These are phyloP conservation scores for Lymantria dispar DNA, from an alignment of 2,888 invertebrate genomes.

Conservation along the genomic window DNA sequence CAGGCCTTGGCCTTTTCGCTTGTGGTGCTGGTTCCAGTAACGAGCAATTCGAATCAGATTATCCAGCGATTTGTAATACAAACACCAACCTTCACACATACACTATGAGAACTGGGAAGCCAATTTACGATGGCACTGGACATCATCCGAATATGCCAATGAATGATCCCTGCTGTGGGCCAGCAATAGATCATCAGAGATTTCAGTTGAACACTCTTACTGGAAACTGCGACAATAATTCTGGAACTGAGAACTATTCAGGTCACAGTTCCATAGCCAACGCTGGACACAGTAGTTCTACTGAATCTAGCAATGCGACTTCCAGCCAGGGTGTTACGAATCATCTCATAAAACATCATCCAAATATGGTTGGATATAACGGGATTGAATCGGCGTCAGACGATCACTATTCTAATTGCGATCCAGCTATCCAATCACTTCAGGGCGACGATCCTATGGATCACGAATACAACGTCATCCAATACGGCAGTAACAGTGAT, in stretches of 20 bases:
- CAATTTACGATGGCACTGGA: conserved; percentile 86
- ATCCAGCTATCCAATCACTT: conserved; percentile 74
- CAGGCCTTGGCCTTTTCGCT: conserved; percentile 90
- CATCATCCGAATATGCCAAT: conserved; percentile 64
- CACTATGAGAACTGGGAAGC: conserved; percentile 89
- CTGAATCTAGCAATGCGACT: conserved; percentile 77
- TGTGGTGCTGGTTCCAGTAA: conserved; percentile 93
- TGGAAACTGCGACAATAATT: conserved; percentile 83
- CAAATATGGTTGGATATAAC: conserved; percentile 67
- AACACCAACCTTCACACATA: conserved; percentile 93
- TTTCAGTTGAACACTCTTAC: conserved; percentile 81
- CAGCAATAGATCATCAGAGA: conserved; percentile 69
- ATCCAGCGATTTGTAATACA: conserved; percentile 92
- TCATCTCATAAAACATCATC: conserved; percentile 77
- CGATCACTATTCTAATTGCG: conserved; percentile 79
- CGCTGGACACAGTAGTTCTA: conserved; percentile 78
- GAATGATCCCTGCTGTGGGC: conserved; percentile 63
- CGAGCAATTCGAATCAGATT: conserved; percentile 91
- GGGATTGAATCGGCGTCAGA: conserved; percentile 78
- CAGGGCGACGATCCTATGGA: conserved; percentile 77
- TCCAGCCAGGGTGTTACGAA: conserved; percentile 78
- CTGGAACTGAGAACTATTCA: conserved; percentile 84
- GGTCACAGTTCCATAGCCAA: conserved; percentile 83
- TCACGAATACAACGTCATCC: conserved; percentile 79
- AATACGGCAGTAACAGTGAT: conserved; percentile 76